Evolutionary conservation across 2,888 invertebrate species (phyloP).

Genomic region (Drosophila ezoana): DNA sequence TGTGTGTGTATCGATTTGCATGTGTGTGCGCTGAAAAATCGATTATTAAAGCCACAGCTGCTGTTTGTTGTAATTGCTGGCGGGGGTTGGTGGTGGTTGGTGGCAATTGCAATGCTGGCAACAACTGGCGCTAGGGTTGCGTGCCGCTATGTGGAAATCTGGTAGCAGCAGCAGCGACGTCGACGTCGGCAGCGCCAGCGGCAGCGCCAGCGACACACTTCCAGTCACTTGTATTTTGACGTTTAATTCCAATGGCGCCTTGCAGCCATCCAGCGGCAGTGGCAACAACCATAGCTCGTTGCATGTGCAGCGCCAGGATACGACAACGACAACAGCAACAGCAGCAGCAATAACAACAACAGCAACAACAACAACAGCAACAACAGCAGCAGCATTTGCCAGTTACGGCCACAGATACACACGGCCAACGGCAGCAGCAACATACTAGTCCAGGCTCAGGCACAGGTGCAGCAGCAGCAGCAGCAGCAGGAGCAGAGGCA

Average conservation of each 20-base stretch:
- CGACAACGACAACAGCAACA: conserved; percentile 41
- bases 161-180: conserved; percentile 22
- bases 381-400: conserved; percentile 54
- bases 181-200: conserved; percentile 24
- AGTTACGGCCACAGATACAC: conserved; percentile 60
- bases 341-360: conserved; percentile 17
- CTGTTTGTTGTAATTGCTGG: conserved; percentile 55
- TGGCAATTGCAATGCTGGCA: conserved; percentile 57
- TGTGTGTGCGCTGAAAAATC: conserved; percentile 71
- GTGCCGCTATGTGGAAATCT: conserved; percentile 74
- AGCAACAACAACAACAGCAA: conserved; percentile 46
- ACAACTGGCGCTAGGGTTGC: conserved; percentile 60
- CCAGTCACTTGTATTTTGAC: conserved; percentile 78
- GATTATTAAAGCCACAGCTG: conserved; percentile 78
- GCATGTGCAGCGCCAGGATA: conserved; percentile 72
- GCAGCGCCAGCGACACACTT: conserved; percentile 75
- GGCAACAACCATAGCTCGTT: conserved; percentile 48
- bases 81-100: conserved; percentile 38
- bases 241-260: conserved; percentile 73
- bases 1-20: conserved; percentile 50
- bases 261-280: conserved; percentile 69
- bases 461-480: conserved; percentile 15
- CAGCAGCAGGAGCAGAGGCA: conserved; percentile 20
- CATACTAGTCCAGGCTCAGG: conserved; percentile 35
- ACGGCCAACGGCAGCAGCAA: conserved; percentile 48